Evolutionary conservation across 1,140 invertebrate genomes (phyloP).

Genomic region (Mercenaria mercenaria): DNA sequence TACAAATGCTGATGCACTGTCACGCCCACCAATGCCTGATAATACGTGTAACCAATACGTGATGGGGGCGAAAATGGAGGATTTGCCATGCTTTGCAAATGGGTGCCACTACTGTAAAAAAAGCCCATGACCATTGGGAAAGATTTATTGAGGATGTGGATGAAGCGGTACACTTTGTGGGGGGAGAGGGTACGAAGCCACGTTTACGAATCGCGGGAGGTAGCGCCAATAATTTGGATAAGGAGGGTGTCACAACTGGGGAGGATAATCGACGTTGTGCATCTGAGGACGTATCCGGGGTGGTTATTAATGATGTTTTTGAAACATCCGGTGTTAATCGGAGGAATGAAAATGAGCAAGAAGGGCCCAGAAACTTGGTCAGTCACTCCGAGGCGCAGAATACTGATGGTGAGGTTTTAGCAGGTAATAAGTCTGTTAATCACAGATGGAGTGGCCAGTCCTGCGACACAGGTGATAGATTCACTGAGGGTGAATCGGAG

Average conservation of each 20-base stretch:
- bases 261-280: constrained; percentile 9
- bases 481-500: constrained; percentile 3
- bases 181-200: background rate
- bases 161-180: background rate
- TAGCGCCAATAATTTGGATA: constrained; percentile 17
- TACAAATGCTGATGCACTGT: constrained; percentile 32
- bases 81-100: constrained; percentile 11
- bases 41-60: background rate
- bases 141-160: constrained; percentile 14
- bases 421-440: background rate
- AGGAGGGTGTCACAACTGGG: background rate
- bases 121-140: constrained; percentile 6
- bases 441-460: background rate
- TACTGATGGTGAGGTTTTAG: constrained; percentile 10
- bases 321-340: background rate
- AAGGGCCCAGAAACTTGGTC: constrained; percentile 16
- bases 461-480: background rate
- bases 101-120: constrained; percentile 7
- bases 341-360: background rate
- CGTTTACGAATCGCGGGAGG: constrained; percentile 11
- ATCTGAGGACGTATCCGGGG: constrained; percentile 18
- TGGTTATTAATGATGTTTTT: constrained; percentile 2
- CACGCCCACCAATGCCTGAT: background rate
- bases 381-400: background rate
- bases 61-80: background rate